phyloP scores from a whole-genome alignment of 2,113 vertebrate genomes.

The cattle (Bos taurus) region ARS-UCD2.0 NC_037352.1:33482501-33483000 shows the following conservation, averaged over 20 bases:
- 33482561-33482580: not conserved
- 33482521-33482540: not conserved
- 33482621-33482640: not conserved
- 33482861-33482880: not conserved
- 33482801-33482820: not conserved
- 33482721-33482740: not conserved
- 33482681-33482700: not conserved
- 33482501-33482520: not conserved
- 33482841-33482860: not conserved
- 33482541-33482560: not conserved
- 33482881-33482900: not conserved
- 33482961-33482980: not conserved
- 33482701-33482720: not conserved
- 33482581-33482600: not conserved
- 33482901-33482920: not conserved
- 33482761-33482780: not conserved
- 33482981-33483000: not conserved
- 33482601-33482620: not conserved
- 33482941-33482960: not conserved
- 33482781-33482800: not conserved
- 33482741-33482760: not conserved
- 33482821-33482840: not conserved
- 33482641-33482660: not conserved
- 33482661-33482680: not conserved
- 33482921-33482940: accelerated